Evolutionary conservation across 2,888 invertebrate species (phyloP), one percentile per base, ranked within the genome.

Genomic region (Epinotia nisella): DNA sequence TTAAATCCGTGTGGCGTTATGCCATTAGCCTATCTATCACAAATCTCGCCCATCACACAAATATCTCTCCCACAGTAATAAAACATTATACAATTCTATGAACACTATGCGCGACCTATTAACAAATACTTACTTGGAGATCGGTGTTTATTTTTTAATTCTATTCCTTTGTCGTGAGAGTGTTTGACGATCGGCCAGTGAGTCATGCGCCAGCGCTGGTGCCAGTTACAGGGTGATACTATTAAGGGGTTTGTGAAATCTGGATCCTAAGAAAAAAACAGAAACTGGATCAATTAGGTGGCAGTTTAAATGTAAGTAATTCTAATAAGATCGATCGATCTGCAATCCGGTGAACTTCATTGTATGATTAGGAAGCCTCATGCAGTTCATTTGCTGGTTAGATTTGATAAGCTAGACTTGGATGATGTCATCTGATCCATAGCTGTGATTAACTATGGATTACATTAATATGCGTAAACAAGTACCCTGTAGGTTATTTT

Each of bases 181-280:
- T 89, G 90, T 92, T 91, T 90, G 90, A 88, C 89, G 90, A 88
- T 90, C 87, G 84, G 80, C 80, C 81, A 79, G 80, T 93, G 92
- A 93, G 81, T 92, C 92, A 93, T 87, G 85, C 82, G 88, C 88
- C 85, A 82, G 88, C 88, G 90, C 87, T 70, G 80, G 87, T 89
- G 89, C 90, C 86, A 75, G 76, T 49, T 84, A 90, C 81, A 87
- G 87, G 81, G 0, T 87, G 90, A 76, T 85, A 65, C 29, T 45
- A 67, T 65, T 65, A 72, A 53, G 70, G 74, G 72, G 64, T 70
- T 58, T 64, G 64, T 64, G 71, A 41, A 45, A 67, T 29, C 15
- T 45, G 13, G 2, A 5, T 39, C 2, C 3, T 55, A n/a, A 29
- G 9, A 29, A n/a, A 58, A 29, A 3, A 1, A 29, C n/a, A 7